Evolutionary conservation across 2,797 vertebrate genomes (phyloP).

Genomic region (Silurus aristotelis): DNA sequence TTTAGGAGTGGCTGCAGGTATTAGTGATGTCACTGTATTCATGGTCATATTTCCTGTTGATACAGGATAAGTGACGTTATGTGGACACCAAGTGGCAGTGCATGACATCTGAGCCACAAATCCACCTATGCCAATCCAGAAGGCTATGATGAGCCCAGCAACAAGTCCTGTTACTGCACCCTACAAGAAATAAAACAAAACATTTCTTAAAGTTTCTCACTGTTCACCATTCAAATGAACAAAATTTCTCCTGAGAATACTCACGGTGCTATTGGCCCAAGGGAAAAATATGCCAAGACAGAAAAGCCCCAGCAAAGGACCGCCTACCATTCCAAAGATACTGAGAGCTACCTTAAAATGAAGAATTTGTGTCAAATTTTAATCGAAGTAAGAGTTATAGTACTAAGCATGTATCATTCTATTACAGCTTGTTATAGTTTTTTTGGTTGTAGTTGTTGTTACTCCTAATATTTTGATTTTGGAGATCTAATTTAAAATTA

Average conservation of each 20-base stretch:
- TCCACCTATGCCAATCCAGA: slow-evolving; percentile 90
- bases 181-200: slow-evolving; percentile 63
- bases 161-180: slow-evolving; percentile 82
- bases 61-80: slow-evolving; percentile 55
- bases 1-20: slow-evolving; percentile 56
- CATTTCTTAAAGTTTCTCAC: neutral
- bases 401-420: neutral
- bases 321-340: slow-evolving; percentile 93
- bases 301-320: slow-evolving; percentile 86
- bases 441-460: neutral
- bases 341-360: slow-evolving; percentile 83
- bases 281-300: slow-evolving; percentile 90
- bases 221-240: neutral
- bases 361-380: neutral
- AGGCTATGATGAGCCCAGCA: slow-evolving; percentile 81
- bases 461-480: neutral
- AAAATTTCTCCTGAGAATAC: slow-evolving; percentile 58
- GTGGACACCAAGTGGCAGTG: rapidly evolving
- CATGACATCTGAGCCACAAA: slow-evolving; percentile 61
- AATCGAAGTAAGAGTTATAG: neutral
- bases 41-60: slow-evolving; percentile 66
- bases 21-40: slow-evolving; percentile 54
- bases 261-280: slow-evolving; percentile 84
- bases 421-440: neutral
- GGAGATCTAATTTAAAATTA: neutral